phyloP scores from a whole-genome alignment of 2,797 vertebrate genomes.

The Eupleurogrammus muticus region DNA sequence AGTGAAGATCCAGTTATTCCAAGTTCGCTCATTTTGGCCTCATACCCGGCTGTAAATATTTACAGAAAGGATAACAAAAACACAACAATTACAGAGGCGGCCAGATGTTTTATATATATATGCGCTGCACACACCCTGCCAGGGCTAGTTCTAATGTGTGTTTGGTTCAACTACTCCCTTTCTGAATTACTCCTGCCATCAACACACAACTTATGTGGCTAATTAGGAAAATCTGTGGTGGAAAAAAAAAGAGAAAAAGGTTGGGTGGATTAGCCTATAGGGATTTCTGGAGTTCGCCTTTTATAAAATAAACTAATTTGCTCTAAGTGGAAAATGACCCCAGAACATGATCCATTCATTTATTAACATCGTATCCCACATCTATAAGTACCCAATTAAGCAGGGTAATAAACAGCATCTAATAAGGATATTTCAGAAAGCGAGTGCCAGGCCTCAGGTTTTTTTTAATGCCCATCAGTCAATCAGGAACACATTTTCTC shows the following conservation, averaged over 20 bases:
- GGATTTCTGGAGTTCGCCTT: slow-evolving; percentile 28
- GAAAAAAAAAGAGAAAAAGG: slow-evolving; percentile 6
- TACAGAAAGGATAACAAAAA: neutral
- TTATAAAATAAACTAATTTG: slow-evolving; percentile 34
- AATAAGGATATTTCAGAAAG: slow-evolving; percentile 1
- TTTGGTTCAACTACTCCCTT: slow-evolving; percentile 37
- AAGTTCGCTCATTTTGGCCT: neutral
- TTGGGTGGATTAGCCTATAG: slow-evolving; percentile 28
- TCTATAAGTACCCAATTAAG: neutral
- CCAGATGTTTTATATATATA: slow-evolving; percentile 37
- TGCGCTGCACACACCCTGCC: slow-evolving; percentile 31
- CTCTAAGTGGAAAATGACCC: slow-evolving; percentile 36
- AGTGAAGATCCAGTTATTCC: neutral
- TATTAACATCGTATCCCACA: slow-evolving; percentile 15
- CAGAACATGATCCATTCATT: slow-evolving; percentile 27
- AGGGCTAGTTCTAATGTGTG: slow-evolving; percentile 36
- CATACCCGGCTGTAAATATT: slow-evolving; percentile 6
- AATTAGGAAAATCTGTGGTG: slow-evolving; percentile 50
- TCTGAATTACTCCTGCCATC: slow-evolving; percentile 60
- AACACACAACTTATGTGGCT: slow-evolving; percentile 33
- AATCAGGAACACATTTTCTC: neutral
- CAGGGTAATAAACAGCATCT: slow-evolving; percentile 21
- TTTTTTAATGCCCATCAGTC: slow-evolving; percentile 15
- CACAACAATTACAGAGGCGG: neutral
- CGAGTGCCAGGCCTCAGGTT: neutral